phyloP scores from a whole-genome alignment of 2,888 invertebrate species.

The Eilema sororculum region DNA sequence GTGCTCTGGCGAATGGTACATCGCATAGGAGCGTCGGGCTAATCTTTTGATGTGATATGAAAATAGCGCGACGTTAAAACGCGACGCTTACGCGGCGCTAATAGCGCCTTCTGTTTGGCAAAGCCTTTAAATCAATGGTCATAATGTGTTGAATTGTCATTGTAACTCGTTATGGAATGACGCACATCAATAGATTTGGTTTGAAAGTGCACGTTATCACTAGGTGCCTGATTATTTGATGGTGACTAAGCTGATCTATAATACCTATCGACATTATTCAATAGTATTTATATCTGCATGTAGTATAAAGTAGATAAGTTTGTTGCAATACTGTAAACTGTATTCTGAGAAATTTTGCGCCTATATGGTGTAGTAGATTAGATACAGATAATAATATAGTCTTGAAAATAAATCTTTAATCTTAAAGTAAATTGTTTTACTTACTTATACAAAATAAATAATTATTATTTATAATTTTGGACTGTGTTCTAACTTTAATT shows the following conservation, averaged over 20 bases:
- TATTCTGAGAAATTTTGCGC: neutral
- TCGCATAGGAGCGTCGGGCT: too few relatives aligned
- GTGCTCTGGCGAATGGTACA: too few relatives aligned
- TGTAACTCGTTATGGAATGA: neutral
- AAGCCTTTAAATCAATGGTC: too few relatives aligned
- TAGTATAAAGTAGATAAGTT: neutral
- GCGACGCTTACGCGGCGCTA: too few relatives aligned
- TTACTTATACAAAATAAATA: neutral
- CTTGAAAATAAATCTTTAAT: neutral
- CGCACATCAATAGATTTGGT: neutral
- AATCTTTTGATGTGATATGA: too few relatives aligned
- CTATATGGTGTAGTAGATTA: neutral
- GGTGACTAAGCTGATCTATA: neutral
- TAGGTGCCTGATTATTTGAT: neutral
- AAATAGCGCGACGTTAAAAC: too few relatives aligned
- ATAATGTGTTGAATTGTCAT: neutral
- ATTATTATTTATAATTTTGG: too few relatives aligned
- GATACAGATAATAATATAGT: too few relatives aligned
- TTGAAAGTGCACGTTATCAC: neutral
- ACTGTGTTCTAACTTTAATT: too few relatives aligned
- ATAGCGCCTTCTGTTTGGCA: too few relatives aligned
- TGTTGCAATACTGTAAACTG: neutral
- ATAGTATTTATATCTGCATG: neutral
- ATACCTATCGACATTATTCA: neutral
- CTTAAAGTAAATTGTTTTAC: too few relatives aligned